Conservation (phyloP, 2,797 vertebrate species). For the Arrhamphus sclerolepis region DNA sequence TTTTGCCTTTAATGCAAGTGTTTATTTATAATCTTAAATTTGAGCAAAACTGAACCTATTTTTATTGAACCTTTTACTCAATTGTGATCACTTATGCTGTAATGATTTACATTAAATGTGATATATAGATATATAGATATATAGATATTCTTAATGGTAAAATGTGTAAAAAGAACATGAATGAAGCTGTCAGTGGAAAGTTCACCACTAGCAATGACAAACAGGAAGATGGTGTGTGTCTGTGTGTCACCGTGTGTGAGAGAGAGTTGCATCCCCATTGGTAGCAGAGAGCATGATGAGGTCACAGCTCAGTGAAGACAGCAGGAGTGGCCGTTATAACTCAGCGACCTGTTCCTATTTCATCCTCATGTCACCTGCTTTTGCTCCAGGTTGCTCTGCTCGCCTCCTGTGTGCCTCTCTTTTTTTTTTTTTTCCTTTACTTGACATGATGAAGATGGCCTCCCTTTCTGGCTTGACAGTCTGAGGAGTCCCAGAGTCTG, state of each 20-base stretch:
- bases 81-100: no score
- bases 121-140: no score
- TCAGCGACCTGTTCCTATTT: slow-evolving; percentile 41
- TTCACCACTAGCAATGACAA: slow-evolving; percentile 83
- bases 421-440: slow-evolving; percentile 24
- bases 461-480: slow-evolving; percentile 15
- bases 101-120: no score
- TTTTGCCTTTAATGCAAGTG: no score
- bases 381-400: slow-evolving; percentile 35
- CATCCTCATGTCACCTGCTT: slow-evolving; percentile 45
- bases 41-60: no score
- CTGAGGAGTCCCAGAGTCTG: slow-evolving; percentile 45
- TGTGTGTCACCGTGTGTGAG: no score
- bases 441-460: slow-evolving; percentile 33
- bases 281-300: slow-evolving; percentile 64
- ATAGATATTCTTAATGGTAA: slow-evolving; percentile 8
- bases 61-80: no score
- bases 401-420: slow-evolving; percentile 32
- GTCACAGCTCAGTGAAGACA: slow-evolving; percentile 58
- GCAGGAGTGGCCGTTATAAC: slow-evolving; percentile 63
- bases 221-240: slow-evolving; percentile 84
- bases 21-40: no score
- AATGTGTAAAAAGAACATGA: slow-evolving; percentile 43
- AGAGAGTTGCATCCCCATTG: slow-evolving; percentile 57
- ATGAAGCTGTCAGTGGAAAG: slow-evolving; percentile 88